These are phyloP conservation scores for Ashinkailepas kermadecensis DNA, from an alignment of 2,888 invertebrate species.

Conservation along the genomic window DNA sequence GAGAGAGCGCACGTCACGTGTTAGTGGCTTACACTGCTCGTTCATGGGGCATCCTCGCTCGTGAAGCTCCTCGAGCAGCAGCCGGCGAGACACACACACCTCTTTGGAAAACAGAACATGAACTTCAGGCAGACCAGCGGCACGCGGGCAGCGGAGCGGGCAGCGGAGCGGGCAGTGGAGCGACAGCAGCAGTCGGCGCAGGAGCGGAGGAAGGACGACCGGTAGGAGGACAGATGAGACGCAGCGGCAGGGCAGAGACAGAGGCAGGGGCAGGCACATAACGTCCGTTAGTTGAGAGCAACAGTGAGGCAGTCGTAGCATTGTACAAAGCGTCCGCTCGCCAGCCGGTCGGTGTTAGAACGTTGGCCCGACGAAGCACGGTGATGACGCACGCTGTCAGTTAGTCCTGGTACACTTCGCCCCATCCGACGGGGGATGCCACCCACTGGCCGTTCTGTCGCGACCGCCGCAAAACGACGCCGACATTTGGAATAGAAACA, in stretches of 20 bases:
- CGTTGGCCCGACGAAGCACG: no score
- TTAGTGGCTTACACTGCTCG: conserved; percentile 17
- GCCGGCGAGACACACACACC: conserved; percentile 7
- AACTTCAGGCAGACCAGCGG: conserved; percentile 5
- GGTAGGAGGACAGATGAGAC: background rate
- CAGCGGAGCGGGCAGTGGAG: background rate
- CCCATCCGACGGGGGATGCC: no score
- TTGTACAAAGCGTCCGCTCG: background rate
- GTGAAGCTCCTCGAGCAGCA: background rate
- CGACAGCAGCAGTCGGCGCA: background rate
- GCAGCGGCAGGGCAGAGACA: background rate
- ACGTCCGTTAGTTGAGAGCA: background rate
- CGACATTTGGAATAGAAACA: no score
- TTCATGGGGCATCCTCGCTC: conserved; percentile 16
- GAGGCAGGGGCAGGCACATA: background rate
- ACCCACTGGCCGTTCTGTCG: no score
- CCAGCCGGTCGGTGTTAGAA: no score
- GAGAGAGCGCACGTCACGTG: background rate
- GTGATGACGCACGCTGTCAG: background rate
- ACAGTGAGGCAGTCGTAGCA: background rate
- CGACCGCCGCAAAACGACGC: no score
- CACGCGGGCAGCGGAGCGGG: background rate
- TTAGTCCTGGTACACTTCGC: background rate
- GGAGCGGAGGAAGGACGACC: background rate
- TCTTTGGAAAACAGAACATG: conserved; percentile 21